Evolutionary conservation across 2,797 vertebrate genomes (phyloP).

Genomic region (Euphonia xanthogaster): DNA sequence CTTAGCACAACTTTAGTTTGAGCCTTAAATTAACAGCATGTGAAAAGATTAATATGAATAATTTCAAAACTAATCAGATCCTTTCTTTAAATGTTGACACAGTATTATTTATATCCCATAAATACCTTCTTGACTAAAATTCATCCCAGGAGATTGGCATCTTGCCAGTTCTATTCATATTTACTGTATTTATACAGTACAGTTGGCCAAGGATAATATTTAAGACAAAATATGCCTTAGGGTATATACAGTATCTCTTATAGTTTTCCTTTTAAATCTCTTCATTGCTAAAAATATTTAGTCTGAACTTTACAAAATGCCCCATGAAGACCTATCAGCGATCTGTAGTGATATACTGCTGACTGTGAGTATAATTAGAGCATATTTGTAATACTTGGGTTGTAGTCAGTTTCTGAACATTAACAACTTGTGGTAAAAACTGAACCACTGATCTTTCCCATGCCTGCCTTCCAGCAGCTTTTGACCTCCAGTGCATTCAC

Average conservation of each 20-base stretch:
- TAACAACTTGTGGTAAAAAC: constrained; percentile 70
- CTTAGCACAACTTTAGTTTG: constrained; percentile 73
- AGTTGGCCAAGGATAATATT: constrained; percentile 89
- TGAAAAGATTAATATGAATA: constrained; percentile 82
- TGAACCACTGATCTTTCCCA: constrained; percentile 77
- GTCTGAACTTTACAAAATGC: constrained; percentile 75
- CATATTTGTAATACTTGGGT: constrained; percentile 82
- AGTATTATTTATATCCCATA: constrained; percentile 88
- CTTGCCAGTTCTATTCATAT: constrained; percentile 86
- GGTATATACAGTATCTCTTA: constrained; percentile 82
- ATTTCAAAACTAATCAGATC: constrained; percentile 80
- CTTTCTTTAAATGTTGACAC: constrained; percentile 83
- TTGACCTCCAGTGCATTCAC: constrained; percentile 61
- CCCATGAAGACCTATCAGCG: constrained; percentile 72
- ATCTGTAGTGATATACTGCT: constrained; percentile 75
- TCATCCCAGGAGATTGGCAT: constrained; percentile 80
- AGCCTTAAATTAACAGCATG: constrained; percentile 77
- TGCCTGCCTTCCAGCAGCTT: constrained; percentile 65
- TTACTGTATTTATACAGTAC: constrained; percentile 85
- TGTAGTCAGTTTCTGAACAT: constrained; percentile 68
- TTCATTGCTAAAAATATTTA: constrained; percentile 80
- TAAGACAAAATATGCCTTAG: constrained; percentile 84
- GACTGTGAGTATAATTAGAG: constrained; percentile 76
- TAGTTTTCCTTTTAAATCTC: constrained; percentile 79
- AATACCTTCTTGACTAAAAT: constrained; percentile 86